Base-by-base conservation (phyloP, 2,113 vertebrate species). In the Cettia cetti region DNA sequence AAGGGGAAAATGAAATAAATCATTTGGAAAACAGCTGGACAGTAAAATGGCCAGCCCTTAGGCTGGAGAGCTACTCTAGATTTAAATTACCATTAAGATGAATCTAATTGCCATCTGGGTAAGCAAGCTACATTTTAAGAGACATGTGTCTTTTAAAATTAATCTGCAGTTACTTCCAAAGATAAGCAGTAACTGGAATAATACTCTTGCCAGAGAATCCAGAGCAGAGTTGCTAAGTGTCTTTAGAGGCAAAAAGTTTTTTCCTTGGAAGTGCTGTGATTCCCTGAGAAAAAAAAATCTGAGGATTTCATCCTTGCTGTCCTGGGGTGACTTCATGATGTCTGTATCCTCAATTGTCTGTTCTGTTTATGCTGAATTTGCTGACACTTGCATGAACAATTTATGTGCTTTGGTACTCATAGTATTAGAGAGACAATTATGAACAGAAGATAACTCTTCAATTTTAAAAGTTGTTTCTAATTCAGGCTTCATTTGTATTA, bases 1-100 rank as follows among this genome's bases (percentile, higher is more conserved):
- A 93, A 82, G 61, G 30, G 57, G 86, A 92, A 95, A 91, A 94
- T 57, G 14, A 91, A 91, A 94, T 83, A 94, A 94, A 91, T 94
- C 26, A 77, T 66, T 93, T 93, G 33, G 83, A 93, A 94, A 96
- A 90, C 87, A 96, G 83, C 45, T 92, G 89, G 60, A 77, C 53
- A 60, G 35, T 75, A 96, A 79, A 96, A 60, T 14, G 87, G 65
- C 68, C 75, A 92, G 56, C 81, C 83, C 65, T 90, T 20, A 89
- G 68, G 71, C 28, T 82, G 69, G n/a, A 79, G 40, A 88, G 47
- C 80, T 92, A 13, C 54, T 81, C 78, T 69, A 89, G 64, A 82
- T 57, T 61, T 45, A 63, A n/a, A 74, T 47, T 88, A 74, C 61
- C 84, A 77, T 84, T 72, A 96, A 89, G 63, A 45, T 77, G 11